These are phyloP conservation scores for Myiozetetes cayanensis DNA, from an alignment of 2,113 vertebrate species.

Conservation along the genomic window DNA sequence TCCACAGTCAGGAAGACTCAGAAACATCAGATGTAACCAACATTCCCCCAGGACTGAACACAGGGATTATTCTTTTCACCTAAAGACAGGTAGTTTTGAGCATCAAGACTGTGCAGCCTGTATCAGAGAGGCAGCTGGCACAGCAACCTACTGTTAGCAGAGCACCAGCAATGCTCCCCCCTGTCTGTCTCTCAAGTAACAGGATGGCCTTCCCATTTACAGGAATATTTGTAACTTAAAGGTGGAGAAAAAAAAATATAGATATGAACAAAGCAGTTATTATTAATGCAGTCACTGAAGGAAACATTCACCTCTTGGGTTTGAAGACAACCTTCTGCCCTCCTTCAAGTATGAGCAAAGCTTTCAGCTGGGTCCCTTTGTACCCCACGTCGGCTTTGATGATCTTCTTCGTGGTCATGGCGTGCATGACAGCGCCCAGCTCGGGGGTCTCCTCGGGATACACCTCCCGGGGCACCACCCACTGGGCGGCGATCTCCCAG, in stretches of 20 bases:
- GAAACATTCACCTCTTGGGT: constrained; percentile 86
- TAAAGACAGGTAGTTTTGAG: background rate
- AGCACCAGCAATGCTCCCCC: background rate
- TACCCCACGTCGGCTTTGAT: constrained; percentile 94
- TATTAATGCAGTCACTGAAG: background rate
- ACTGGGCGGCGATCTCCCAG: constrained; percentile 97
- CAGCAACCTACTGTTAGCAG: background rate
- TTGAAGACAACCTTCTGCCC: constrained; percentile 99
- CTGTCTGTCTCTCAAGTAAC: background rate
- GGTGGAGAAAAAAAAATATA: background rate
- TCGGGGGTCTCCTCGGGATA: constrained; percentile 96
- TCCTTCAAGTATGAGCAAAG: constrained; percentile 92
- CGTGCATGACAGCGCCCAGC: constrained; percentile 89
- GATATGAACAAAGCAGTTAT: background rate
- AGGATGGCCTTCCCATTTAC: background rate
- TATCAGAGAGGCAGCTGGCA: background rate
- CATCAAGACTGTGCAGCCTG: background rate
- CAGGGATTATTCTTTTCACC: background rate
- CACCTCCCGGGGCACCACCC: constrained; percentile 97
- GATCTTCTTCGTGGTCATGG: constrained; percentile 87
- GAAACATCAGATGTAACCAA: background rate
- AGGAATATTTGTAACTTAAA: background rate
- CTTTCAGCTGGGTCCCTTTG: constrained; percentile 96
- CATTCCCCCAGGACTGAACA: background rate
- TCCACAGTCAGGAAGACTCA: background rate